A percentile compares a stretch with the other conserved stretches of the same genome.
Evolutionary conservation across 1,140 invertebrate species (phyloP).

Genomic region (Pteromalus puparum): DNA sequence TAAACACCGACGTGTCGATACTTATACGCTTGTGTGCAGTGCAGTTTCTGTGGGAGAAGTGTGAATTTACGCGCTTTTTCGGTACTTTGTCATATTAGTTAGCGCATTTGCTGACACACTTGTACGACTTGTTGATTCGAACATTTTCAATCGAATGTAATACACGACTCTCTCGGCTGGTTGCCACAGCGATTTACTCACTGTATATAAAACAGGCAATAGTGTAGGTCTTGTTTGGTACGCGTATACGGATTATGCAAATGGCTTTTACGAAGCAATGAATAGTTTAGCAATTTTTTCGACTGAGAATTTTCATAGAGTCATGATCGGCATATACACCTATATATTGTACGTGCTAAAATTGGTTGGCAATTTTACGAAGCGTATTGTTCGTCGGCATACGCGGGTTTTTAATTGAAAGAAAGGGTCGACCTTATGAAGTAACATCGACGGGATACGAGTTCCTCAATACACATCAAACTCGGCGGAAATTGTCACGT

Average conservation of each 20-base stretch:
- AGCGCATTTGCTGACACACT: too few relatives aligned
- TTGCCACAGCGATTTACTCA: not conserved
- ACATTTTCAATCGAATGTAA: not conserved
- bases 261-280: not conserved
- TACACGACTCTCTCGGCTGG: too few relatives aligned
- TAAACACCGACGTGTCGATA: not conserved
- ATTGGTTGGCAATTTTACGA: not conserved
- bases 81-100: too few relatives aligned
- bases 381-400: not conserved
- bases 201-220: not conserved
- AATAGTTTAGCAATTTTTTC: not conserved
- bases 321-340: not conserved
- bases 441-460: too few relatives aligned
- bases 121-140: too few relatives aligned
- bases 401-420: not conserved
- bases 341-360: not conserved
- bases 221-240: not conserved
- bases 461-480: too few relatives aligned
- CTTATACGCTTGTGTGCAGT: not conserved
- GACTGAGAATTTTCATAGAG: not conserved
- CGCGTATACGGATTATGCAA: not conserved
- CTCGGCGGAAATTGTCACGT: too few relatives aligned
- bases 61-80: not conserved
- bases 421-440: not conserved
- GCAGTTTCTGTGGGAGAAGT: not conserved